Percentiles rank a stretch among this genome's conserved stretches.
Conservation (phyloP, 2,888 invertebrate species). For the Cosmia pyralina region DNA sequence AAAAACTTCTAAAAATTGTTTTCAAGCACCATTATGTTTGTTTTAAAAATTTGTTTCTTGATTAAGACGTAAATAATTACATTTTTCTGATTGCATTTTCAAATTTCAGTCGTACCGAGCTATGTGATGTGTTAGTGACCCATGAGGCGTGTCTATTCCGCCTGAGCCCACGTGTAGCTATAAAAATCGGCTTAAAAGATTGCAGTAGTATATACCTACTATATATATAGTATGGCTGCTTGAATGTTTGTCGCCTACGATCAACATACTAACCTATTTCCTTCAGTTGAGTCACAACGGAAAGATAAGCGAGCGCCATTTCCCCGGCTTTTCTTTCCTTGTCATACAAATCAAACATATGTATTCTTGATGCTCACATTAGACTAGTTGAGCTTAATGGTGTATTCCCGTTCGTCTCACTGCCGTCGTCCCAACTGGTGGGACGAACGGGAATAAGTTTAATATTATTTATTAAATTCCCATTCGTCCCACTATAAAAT, state of each 20-base stretch:
- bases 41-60: background rate
- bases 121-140: slow-evolving; percentile 42
- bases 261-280: slow-evolving; percentile 62
- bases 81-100: slow-evolving; percentile 22
- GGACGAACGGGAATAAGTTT: too few relatives aligned
- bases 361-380: background rate
- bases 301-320: slow-evolving; percentile 42
- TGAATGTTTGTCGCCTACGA: slow-evolving; percentile 56
- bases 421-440: too few relatives aligned
- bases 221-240: slow-evolving; percentile 32
- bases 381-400: too few relatives aligned
- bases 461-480: too few relatives aligned
- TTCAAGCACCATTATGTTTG: background rate
- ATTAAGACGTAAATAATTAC: background rate
- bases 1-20: background rate
- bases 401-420: too few relatives aligned
- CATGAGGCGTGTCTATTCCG: slow-evolving; percentile 55
- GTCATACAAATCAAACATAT: slow-evolving; percentile 6
- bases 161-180: slow-evolving; percentile 59
- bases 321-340: slow-evolving; percentile 28
- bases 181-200: slow-evolving; percentile 63
- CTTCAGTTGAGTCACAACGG: slow-evolving; percentile 30
- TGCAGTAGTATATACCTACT: slow-evolving; percentile 30
- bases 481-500: too few relatives aligned
- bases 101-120: slow-evolving; percentile 29